phyloP scores from a whole-genome alignment of 2,888 invertebrate species.

The Acheta domesticus region DNA sequence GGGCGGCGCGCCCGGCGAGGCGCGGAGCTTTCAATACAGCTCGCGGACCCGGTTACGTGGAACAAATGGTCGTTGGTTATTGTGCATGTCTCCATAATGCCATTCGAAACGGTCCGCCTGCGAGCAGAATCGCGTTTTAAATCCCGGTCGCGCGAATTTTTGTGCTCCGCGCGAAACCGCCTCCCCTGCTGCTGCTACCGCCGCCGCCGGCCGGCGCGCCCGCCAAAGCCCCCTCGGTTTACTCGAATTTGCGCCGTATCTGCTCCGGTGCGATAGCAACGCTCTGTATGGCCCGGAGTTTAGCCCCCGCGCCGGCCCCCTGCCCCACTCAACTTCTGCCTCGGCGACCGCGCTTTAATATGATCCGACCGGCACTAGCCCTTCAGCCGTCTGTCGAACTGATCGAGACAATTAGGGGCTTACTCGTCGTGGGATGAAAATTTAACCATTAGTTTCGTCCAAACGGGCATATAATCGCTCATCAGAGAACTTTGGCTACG shows the following conservation, averaged over 20 bases:
- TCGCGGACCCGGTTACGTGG: slow-evolving; percentile 1
- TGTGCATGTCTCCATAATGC: slow-evolving; percentile 18
- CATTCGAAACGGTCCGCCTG: not conserved
- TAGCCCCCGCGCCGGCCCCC: not conserved
- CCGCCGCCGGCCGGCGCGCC: too few relatives aligned
- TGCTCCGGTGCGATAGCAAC: not conserved
- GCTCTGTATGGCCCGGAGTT: not conserved
- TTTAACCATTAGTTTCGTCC: not conserved
- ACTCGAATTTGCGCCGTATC: not conserved
- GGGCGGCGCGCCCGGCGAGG: not conserved
- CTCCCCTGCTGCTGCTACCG: not conserved
- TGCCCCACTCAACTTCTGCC: not conserved
- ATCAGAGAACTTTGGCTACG: too few relatives aligned
- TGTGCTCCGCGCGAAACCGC: not conserved
- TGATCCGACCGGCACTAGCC: not conserved
- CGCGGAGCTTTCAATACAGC: not conserved
- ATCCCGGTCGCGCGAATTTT: not conserved
- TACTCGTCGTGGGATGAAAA: not conserved
- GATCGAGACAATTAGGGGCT: not conserved
- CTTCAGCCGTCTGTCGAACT: not conserved
- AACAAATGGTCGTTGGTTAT: slow-evolving; percentile 7
- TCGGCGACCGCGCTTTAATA: not conserved
- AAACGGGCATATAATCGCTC: not conserved
- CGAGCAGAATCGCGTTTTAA: not conserved
- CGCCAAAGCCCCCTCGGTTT: not conserved